Evolutionary conservation across 1,140 invertebrate genomes (phyloP), one percentile per base, ranked within the genome.

Genomic region (Drosophila chauvacae): DNA sequence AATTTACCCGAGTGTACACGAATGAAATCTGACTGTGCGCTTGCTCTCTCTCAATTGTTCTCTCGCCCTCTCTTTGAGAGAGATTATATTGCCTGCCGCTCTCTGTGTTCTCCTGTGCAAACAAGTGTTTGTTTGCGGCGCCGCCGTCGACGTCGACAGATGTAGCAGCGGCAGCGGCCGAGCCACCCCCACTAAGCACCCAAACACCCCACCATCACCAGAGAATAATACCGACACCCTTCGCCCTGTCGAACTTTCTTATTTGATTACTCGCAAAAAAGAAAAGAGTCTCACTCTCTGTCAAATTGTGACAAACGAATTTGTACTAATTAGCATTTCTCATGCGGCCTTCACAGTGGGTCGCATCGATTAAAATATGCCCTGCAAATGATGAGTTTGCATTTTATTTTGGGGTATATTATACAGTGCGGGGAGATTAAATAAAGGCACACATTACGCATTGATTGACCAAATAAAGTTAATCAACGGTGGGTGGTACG

Each of bases 81-180:
- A 35, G 7, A 37, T 53, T 53, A 26, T 50, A 30, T 30, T 20
- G 53, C 11, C 44, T 28, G 4, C 18, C 33, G 37, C 56, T 55
- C 79, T 81, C 55, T 41, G 33, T 50, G 72, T 57, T 71, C 85
- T 90, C 80, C 70, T 90, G 78, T 90, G 85, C 85, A 90, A 90
- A 90, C 85, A 90, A 90, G 85, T 90, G 85, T 90, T 90, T 90
- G 84, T 83, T 90, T 90, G 80, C 62, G 56, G 63, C 82, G 70
- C 63, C 66, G 71, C 41, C 28, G 77, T 60, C 51, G 59, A 59
- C 76, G 66, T 45, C 18, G 64, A 18, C 60, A 51, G 63, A 33
- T 28, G 26, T 65, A 37, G 65, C 41, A 28, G 57, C 41, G 4
- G 41, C 63, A 42, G 51, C 20, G 51, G 33, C 44, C 47, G 51